Percentiles rank a stretch among this genome's conserved stretches.
phyloP scores from a whole-genome alignment of 2,888 invertebrate genomes.

The Microchrysa polita region DNA sequence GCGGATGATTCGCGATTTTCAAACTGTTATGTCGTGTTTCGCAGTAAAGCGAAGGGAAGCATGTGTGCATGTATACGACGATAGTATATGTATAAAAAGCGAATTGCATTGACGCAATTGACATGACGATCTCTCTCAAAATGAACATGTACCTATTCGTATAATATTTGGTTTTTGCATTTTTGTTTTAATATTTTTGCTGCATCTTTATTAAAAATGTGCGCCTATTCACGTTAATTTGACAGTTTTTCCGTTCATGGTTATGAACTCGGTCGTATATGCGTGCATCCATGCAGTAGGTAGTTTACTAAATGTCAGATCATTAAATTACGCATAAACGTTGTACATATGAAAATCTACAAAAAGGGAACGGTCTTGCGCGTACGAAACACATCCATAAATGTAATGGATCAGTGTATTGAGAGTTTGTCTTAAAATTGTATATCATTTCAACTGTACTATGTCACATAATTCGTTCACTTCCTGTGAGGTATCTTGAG shows the following conservation, averaged over 20 bases:
- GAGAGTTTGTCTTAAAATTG: too few relatives aligned
- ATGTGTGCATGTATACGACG: neutral
- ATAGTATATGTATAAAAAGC: neutral
- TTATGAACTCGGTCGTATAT: neutral
- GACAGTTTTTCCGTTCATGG: conserved; percentile 42
- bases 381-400: too few relatives aligned
- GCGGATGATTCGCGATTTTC: conserved; percentile 17
- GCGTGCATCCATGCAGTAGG: too few relatives aligned
- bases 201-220: conserved; percentile 12
- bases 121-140: neutral
- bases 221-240: conserved; percentile 41
- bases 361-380: neutral
- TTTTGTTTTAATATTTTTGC: neutral
- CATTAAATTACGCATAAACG: conserved; percentile 42
- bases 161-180: neutral
- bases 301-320: neutral
- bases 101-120: neutral
- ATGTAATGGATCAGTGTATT: neutral
- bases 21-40: neutral
- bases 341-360: neutral
- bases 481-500: conserved; percentile 23
- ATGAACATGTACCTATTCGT: neutral
- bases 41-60: neutral
- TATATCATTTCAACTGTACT: neutral
- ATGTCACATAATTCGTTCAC: conserved; percentile 21